These are phyloP conservation scores for Denticeps clupeoides DNA, from an alignment of 2,797 vertebrate species.

Conservation along the genomic window DNA sequence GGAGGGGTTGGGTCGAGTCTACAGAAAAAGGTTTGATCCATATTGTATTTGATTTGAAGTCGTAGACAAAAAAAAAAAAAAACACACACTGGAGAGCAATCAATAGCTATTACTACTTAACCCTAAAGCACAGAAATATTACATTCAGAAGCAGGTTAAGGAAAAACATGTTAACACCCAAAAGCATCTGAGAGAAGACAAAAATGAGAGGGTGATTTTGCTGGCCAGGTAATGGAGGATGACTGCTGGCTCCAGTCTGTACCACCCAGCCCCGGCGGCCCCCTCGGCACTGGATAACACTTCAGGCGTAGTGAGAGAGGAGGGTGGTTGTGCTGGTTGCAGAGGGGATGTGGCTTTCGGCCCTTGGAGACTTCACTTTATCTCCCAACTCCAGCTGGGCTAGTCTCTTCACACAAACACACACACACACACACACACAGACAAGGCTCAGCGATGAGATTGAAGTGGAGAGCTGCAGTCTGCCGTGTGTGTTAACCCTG, in stretches of 20 bases:
- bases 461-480: slow-evolving; percentile 42
- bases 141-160: slow-evolving; percentile 6
- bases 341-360: slow-evolving; percentile 35
- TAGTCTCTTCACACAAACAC: too few species aligned
- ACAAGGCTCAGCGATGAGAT: slow-evolving; percentile 47
- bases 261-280: not conserved
- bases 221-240: not conserved
- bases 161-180: slow-evolving; percentile 3
- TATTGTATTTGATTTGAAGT: slow-evolving; percentile 32
- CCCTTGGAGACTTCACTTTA: slow-evolving; percentile 47
- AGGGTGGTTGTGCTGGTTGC: not conserved
- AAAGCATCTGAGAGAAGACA: too few species aligned
- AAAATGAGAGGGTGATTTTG: not conserved
- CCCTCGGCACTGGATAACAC: not conserved
- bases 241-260: not conserved
- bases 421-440: slow-evolving; percentile 60
- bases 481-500: slow-evolving; percentile 38
- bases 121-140: slow-evolving; percentile 21
- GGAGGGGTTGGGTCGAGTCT: slow-evolving; percentile 29
- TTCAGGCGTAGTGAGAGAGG: not conserved
- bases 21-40: slow-evolving; percentile 13
- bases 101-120: slow-evolving; percentile 24
- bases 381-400: slow-evolving; percentile 71
- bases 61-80: slow-evolving; percentile 26
- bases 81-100: too few species aligned